Evolutionary conservation across 2,888 invertebrate species (phyloP).

Genomic region (Noctua pronuba): DNA sequence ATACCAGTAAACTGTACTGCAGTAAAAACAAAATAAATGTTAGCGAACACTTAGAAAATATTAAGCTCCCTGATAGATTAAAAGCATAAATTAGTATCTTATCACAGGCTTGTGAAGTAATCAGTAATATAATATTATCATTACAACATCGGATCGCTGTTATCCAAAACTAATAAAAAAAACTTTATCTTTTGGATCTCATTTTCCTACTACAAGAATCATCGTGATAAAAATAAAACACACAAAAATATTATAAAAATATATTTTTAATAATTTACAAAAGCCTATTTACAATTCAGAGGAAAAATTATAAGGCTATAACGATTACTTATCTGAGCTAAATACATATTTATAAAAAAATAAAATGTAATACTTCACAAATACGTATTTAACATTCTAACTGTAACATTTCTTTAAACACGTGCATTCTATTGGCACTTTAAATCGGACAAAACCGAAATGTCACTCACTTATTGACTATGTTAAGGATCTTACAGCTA

Average conservation of each 20-base stretch:
- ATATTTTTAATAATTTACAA: slow-evolving; percentile 67
- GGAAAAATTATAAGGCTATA: slow-evolving; percentile 58
- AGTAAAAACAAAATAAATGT: neutral
- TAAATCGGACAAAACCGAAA: slow-evolving; percentile 13
- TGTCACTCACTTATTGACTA: slow-evolving; percentile 7
- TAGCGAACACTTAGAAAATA: neutral
- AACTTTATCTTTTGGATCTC: neutral
- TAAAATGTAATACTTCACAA: slow-evolving; percentile 17
- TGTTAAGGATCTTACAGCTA: slow-evolving; percentile 1
- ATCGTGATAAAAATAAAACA: slow-evolving; percentile 6
- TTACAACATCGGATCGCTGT: neutral
- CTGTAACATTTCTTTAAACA: slow-evolving; percentile 28
- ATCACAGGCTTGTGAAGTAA: slow-evolving; percentile 6
- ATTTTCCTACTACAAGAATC: slow-evolving; percentile 1
- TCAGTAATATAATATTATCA: slow-evolving; percentile 22
- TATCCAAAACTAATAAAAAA: slow-evolving; percentile 8
- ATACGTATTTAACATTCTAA: slow-evolving; percentile 37
- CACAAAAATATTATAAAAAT: slow-evolving; percentile 38
- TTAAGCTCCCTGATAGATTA: neutral
- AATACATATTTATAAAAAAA: slow-evolving; percentile 46
- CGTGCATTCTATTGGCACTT: neutral
- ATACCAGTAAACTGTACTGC: neutral
- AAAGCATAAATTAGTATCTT: slow-evolving; percentile 15
- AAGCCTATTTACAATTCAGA: slow-evolving; percentile 71
- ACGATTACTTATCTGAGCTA: slow-evolving; percentile 50